Percentiles rank a stretch among this genome's conserved stretches.
Conservation (phyloP, 23 tunicate genomes). For the Corella eumyota region DNA sequence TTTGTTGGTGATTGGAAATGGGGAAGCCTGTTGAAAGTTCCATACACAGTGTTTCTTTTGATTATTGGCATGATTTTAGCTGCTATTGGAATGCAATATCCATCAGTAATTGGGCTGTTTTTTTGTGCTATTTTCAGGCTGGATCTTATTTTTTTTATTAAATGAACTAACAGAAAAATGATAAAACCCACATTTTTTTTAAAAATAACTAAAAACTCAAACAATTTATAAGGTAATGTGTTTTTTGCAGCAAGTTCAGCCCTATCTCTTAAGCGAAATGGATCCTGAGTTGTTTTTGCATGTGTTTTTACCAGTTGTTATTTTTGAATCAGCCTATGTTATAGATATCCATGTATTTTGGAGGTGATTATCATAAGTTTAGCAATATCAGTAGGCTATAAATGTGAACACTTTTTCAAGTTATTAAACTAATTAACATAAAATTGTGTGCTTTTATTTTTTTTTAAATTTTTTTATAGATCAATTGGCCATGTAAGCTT, state of each 20-base stretch:
- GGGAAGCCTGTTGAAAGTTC: constrained; percentile 70
- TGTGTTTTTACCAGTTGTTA: constrained; percentile 81
- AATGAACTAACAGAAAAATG: background rate
- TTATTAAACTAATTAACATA: too few species aligned
- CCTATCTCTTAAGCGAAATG: constrained; percentile 50
- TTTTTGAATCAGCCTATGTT: constrained; percentile 86
- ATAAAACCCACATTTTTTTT: background rate
- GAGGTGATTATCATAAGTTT: constrained; percentile 40
- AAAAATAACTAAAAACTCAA: background rate
- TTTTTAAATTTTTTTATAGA: constrained; percentile 6
- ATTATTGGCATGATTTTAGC: constrained; percentile 64
- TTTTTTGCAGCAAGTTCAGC: constrained; percentile 34
- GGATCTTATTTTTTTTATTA: background rate
- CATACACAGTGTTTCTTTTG: constrained; percentile 76
- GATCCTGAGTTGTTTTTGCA: constrained; percentile 80
- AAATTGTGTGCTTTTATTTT: too few species aligned
- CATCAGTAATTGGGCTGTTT: constrained; percentile 25
- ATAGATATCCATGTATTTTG: constrained; percentile 77
- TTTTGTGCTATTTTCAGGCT: background rate
- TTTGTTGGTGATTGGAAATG: constrained; percentile 56
- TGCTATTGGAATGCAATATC: constrained; percentile 30
- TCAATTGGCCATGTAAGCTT: constrained; percentile 76
- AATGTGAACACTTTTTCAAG: too few species aligned
- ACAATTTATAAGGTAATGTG: too few species aligned
- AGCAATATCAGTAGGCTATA: too few species aligned